Percentiles rank a stretch among this genome's conserved stretches.
These are phyloP conservation scores for Larimichthys polyactis DNA, from an alignment of 2,113 vertebrate species.

Conservation along the genomic window DNA sequence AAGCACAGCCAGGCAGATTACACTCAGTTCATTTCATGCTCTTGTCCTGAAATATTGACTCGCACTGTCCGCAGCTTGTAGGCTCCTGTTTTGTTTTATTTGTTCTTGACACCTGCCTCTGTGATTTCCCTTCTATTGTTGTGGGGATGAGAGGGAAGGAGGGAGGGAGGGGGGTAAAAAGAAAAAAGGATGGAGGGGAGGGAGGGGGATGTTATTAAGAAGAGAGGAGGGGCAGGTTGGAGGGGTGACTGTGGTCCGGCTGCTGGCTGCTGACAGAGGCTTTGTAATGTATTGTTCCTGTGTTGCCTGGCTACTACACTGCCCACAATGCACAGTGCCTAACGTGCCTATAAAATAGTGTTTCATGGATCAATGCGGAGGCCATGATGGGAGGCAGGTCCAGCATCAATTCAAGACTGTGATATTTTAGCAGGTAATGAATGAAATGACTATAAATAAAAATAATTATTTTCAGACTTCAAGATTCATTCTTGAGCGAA, in stretches of 20 bases:
- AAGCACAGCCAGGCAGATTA: constrained; percentile 12
- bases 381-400: neutral
- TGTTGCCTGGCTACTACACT: constrained; percentile 32
- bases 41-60: constrained; percentile 17
- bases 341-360: neutral
- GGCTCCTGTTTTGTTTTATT: constrained; percentile 17
- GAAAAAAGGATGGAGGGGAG: neutral
- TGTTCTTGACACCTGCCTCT: constrained; percentile 8
- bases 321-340: neutral
- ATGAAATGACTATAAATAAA: neutral
- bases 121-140: constrained; percentile 17
- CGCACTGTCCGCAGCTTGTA: neutral
- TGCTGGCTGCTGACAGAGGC: neutral
- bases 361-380: neutral
- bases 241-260: neutral
- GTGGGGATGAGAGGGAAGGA: neutral
- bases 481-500: neutral
- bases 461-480: neutral
- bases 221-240: neutral
- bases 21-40: constrained; percentile 15
- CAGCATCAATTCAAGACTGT: neutral
- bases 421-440: neutral
- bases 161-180: neutral
- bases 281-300: constrained; percentile 37
- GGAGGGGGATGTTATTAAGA: constrained; percentile 20